Base-by-base conservation (phyloP, 2,888 invertebrate genomes). In the Macroteleia sp. region DNA sequence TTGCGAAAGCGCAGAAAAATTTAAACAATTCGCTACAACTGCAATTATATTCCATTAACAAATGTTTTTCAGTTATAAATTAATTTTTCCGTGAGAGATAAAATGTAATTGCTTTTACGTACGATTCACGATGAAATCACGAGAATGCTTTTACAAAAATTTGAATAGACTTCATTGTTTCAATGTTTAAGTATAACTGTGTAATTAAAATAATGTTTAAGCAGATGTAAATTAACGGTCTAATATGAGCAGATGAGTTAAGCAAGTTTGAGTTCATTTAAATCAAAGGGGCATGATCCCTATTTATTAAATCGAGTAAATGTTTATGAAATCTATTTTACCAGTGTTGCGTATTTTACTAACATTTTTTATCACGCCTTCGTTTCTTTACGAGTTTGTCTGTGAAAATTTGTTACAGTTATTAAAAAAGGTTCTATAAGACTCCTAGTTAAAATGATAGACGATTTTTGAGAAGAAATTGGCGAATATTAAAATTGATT, bases 61-160 rank as follows among this genome's bases (percentile, higher is more conserved):
- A 39, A 50, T 48, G 41, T 50, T 62, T 62, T 62, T 39, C 17
- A 50, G 39, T 41, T 62, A 41, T 59, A 62, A 48, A 61, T 48
- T 61, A 61, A 30, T 48, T n/a, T 48, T 48, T 16, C 28, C 12
- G 28, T 17, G 17, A 39, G 19, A 48, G 61, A 62, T n/a, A 39
- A 17, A 34, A 28, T 39, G 25, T 39, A 62, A 62, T 62, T 61
- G 25, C 46, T 17, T 48, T 30, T 30, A 48, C 17, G 30, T 48
- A 48, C 30, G 28, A 28, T 16, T 46, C 14, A 2, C n/a, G 3
- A 12, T 46, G 9, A 22, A 48, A 36, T 52, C 22, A 28, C 32
- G 17, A 25, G 17, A 36, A 36, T 32, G 34, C 28, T 44, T 34
- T 25, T 34, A 12, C 30, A 66, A 25, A 44, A 54, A 66, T 44